Percentiles rank a stretch among this genome's conserved stretches.
These are phyloP conservation scores for Onchidella celtica DNA, from an alignment of 2,888 invertebrate species.

Conservation along the genomic window DNA sequence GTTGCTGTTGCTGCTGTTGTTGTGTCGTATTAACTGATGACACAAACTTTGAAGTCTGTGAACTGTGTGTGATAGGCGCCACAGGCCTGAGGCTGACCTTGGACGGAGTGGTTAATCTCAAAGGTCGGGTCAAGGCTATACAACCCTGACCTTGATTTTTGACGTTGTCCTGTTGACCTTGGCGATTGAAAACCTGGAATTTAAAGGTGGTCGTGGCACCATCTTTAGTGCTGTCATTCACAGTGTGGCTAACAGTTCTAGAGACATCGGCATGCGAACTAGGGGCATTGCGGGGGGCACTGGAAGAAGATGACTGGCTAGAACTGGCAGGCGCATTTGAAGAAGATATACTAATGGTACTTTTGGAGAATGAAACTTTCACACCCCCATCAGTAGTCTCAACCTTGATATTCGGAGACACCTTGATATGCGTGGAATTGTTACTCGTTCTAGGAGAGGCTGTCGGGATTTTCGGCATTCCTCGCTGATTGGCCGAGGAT, in stretches of 20 bases:
- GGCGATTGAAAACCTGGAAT: background rate
- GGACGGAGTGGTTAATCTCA: background rate
- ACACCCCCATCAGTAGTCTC: background rate
- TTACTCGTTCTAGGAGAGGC: no score
- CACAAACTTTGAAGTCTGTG: constrained; percentile 6
- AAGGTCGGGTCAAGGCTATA: constrained; percentile 30
- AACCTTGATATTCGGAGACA: constrained; percentile 1
- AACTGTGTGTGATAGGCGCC: background rate
- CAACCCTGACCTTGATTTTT: constrained; percentile 19
- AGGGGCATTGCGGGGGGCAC: background rate
- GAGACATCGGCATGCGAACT: no score
- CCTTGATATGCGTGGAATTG: no score
- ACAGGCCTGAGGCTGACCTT: constrained; percentile 20
- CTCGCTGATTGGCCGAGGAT: no score
- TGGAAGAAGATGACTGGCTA: background rate
- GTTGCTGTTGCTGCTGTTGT: background rate
- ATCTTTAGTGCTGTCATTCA: no score
- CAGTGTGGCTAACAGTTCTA: no score
- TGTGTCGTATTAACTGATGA: background rate
- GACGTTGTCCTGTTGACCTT: background rate
- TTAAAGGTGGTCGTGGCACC: background rate
- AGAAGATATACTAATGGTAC: background rate
- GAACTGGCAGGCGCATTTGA: background rate
- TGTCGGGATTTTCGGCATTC: no score
- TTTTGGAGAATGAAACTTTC: constrained; percentile 1